phyloP scores from a whole-genome alignment of 2,113 vertebrate genomes.

The Pseudorasbora parva region DNA sequence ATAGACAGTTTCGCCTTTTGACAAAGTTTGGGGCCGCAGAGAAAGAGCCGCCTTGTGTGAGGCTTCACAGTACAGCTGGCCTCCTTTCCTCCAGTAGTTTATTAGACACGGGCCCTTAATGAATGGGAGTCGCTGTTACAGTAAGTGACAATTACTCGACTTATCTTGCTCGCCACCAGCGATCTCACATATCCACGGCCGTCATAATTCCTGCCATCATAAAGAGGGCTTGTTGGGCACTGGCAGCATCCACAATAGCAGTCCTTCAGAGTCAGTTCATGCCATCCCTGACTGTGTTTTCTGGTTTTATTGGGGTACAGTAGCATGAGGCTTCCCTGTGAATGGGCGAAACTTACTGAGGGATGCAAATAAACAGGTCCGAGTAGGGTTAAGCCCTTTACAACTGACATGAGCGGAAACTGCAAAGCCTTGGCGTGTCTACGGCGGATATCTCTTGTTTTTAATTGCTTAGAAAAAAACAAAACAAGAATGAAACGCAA shows the following conservation, averaged over 20 bases:
- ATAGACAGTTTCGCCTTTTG: constrained; percentile 76
- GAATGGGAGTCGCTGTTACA: constrained; percentile 86
- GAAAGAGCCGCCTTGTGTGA: constrained; percentile 85
- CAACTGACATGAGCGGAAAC: constrained; percentile 20
- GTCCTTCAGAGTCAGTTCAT: constrained; percentile 77
- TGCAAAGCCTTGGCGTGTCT: neutral
- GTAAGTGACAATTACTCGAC: constrained; percentile 83
- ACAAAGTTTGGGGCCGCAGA: constrained; percentile 76
- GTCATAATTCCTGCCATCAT: constrained; percentile 87
- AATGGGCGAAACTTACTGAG: constrained; percentile 11
- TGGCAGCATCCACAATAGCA: constrained; percentile 77
- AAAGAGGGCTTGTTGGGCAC: constrained; percentile 89
- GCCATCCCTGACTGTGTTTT: constrained; percentile 80
- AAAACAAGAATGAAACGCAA: constrained; percentile 27
- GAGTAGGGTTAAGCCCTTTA: constrained; percentile 77
- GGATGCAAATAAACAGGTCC: constrained; percentile 65
- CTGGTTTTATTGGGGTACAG: constrained; percentile 80
- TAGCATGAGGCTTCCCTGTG: constrained; percentile 74
- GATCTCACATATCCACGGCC: constrained; percentile 81
- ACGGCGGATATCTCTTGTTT: constrained; percentile 13
- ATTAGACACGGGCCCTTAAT: constrained; percentile 81
- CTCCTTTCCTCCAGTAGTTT: constrained; percentile 76
- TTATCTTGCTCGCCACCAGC: constrained; percentile 83
- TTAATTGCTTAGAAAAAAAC: constrained; percentile 22
- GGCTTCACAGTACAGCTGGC: constrained; percentile 81